A percentile compares a stretch with the other conserved stretches of the same genome.
Conservation (phyloP, 2,888 invertebrate genomes). For the Euphydryas editha region DNA sequence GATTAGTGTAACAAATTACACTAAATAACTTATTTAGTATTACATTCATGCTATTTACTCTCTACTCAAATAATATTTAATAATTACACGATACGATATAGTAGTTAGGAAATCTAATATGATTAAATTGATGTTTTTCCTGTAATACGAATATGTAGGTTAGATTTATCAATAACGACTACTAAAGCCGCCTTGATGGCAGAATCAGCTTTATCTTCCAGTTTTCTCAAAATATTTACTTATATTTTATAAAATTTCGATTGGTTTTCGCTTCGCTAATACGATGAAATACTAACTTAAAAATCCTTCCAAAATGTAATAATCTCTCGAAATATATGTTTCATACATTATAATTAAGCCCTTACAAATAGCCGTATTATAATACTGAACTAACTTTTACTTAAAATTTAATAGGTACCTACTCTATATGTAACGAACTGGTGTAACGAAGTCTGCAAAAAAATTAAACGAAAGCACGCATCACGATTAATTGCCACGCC, state of each 20-base stretch:
- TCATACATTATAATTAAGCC: too few relatives aligned
- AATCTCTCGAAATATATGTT: too few relatives aligned
- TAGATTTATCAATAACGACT: background rate
- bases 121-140: background rate
- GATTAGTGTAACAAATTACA: conserved; percentile 62
- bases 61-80: background rate
- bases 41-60: conserved; percentile 14
- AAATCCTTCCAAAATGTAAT: too few relatives aligned
- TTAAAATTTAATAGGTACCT: too few relatives aligned
- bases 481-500: conserved; percentile 18
- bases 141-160: conserved; percentile 2
- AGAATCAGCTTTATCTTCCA: background rate
- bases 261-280: too few relatives aligned
- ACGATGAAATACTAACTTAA: too few relatives aligned
- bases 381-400: background rate
- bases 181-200: background rate
- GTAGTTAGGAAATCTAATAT: background rate
- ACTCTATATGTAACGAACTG: background rate
- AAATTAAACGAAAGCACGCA: conserved; percentile 18
- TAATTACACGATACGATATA: too few relatives aligned
- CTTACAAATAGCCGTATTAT: background rate
- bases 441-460: conserved; percentile 18
- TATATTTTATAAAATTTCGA: too few relatives aligned
- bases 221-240: background rate
- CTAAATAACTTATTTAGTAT: conserved; percentile 26